These are phyloP conservation scores for Latrodectus elegans DNA, from an alignment of 2,888 invertebrate species.

Conservation along the genomic window DNA sequence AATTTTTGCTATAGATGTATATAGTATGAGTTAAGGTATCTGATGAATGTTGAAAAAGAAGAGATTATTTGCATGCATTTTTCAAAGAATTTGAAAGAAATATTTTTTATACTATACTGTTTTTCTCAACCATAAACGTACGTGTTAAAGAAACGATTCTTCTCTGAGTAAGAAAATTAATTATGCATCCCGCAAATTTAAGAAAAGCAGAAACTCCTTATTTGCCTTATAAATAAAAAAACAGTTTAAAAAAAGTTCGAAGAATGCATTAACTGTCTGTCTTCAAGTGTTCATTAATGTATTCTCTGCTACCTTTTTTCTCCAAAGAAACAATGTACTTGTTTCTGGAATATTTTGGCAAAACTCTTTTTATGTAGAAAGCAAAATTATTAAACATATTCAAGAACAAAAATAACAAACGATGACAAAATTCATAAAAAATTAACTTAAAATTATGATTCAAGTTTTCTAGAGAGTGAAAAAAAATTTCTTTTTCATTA, in stretches of 20 bases:
- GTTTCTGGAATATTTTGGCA: slow-evolving; percentile 62
- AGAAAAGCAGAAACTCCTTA: slow-evolving; percentile 13
- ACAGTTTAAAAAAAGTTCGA: slow-evolving; percentile 37
- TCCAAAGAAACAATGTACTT: slow-evolving; percentile 59
- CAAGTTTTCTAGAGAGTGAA: slow-evolving; percentile 51
- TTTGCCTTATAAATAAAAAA: slow-evolving; percentile 50
- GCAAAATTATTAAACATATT: slow-evolving; percentile 69
- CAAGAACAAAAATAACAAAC: slow-evolving; percentile 41
- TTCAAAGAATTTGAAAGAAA: no score
- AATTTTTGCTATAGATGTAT: no score
- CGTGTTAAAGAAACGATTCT: no score
- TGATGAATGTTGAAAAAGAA: no score
- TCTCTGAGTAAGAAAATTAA: background rate
- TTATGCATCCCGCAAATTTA: slow-evolving; percentile 2
- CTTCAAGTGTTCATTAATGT: slow-evolving; percentile 64
- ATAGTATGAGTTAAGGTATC: no score
- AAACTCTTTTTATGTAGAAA: slow-evolving; percentile 49
- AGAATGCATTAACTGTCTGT: slow-evolving; percentile 59
- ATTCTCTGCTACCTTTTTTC: slow-evolving; percentile 60
- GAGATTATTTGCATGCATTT: no score
- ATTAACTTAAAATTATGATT: slow-evolving; percentile 67
- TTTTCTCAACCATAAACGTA: no score
- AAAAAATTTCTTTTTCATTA: slow-evolving; percentile 57
- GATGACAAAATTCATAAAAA: slow-evolving; percentile 67
- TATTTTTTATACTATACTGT: no score